Base-by-base conservation (phyloP, 2,797 vertebrate genomes). In the Jordanella pulchra region DNA sequence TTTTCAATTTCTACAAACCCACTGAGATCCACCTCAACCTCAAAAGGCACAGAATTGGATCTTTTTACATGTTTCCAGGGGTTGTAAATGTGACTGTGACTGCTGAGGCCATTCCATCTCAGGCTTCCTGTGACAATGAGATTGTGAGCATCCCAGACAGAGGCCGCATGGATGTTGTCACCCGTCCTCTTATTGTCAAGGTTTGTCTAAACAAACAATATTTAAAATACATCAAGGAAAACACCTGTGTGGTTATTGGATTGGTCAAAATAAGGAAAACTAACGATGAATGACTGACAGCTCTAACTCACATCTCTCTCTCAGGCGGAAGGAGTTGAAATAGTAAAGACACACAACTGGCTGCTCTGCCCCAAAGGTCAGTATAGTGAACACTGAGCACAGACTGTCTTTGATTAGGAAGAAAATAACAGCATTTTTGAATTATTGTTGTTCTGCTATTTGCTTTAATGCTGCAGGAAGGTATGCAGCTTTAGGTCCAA, bases 121-220 rank as follows among this genome's bases (percentile, higher is more conserved):
- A 86, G 0, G 42, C 76, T 42, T 78, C 71, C 0, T 97, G 96
- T 89, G 83, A 87, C 65, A 94, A 93, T 51, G 93, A 95, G 70
- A 25, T 91, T 3, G 88, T 92, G 47, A 79, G 42, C 0, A 88
- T 94, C 1, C 95, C 94, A 23, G 84, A 89, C 0, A 87, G 89
- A 76, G 95, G 95, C n/a, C 93, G 85, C 18, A 88, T 93, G 6
- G 96, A 97, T 35, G 85, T 81, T 35, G 91, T 94, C 64, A 92
- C 87, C 13, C 77, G 66, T 18, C 69, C 86, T 6, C 82, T 95
- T 69, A 84, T 87, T 7, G 89, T 95, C 27, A 89, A 93, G 93
- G 94, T 94, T 25, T 11, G 85, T 72, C 14, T 14, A 0, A 54
- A 14, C 50, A 51, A 30, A 32, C 12, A 60, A 35, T 14, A 50